Conservation (phyloP, 2,888 invertebrate genomes). For the Epistrophe grossulariae region DNA sequence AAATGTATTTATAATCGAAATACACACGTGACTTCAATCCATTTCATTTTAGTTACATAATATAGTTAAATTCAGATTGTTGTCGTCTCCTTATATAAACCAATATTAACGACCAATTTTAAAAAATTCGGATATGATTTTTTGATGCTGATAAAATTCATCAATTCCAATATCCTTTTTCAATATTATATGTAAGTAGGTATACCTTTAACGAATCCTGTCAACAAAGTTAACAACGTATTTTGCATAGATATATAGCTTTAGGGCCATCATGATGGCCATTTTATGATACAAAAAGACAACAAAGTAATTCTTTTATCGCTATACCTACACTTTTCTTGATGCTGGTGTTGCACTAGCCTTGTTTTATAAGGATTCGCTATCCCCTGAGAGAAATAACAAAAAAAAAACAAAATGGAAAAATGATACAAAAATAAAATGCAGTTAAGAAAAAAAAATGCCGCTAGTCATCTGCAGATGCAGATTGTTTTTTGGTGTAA, state of each 20-base stretch:
- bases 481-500: conserved; percentile 48
- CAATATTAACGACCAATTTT: conserved; percentile 18
- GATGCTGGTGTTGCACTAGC: conserved; percentile 36
- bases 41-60: background rate
- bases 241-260: conserved; percentile 50
- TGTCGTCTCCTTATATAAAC: background rate
- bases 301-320: conserved; percentile 38
- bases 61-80: background rate
- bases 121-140: background rate
- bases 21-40: conserved; percentile 30
- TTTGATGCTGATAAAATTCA: conserved; percentile 11
- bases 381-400: background rate
- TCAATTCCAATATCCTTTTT: background rate
- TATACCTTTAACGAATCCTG: conserved; percentile 24
- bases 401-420: conserved; percentile 6
- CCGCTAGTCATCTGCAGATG: conserved; percentile 32
- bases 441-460: conserved; percentile 28
- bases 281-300: conserved; percentile 21
- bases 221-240: conserved; percentile 64
- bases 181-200: too few relatives aligned
- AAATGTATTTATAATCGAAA: conserved; percentile 31
- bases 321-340: conserved; percentile 25
- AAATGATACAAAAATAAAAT: conserved; percentile 28
- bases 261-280: conserved; percentile 35
- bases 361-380: conserved; percentile 25